These are phyloP conservation scores for Tribolium madens DNA, from an alignment of 1,140 invertebrate genomes.

Conservation along the genomic window DNA sequence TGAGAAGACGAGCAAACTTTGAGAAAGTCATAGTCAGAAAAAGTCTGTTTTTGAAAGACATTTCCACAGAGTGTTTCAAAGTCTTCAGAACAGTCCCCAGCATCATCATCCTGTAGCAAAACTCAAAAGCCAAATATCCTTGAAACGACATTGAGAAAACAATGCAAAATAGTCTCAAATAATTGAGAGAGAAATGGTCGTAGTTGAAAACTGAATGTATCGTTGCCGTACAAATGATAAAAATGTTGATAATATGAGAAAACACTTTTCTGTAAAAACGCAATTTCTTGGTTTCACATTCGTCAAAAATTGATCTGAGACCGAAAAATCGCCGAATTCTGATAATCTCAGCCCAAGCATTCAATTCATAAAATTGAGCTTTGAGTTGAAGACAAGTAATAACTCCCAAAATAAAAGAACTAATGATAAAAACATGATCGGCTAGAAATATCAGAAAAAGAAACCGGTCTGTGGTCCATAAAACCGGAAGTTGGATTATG, in stretches of 20 bases:
- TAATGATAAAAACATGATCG: not conserved
- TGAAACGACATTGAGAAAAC: not conserved
- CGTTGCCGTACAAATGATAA: not conserved
- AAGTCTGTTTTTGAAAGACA: not conserved
- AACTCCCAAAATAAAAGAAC: not conserved
- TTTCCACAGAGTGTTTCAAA: not conserved
- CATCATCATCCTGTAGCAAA: not conserved
- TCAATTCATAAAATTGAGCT: not conserved
- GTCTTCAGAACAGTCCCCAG: not conserved
- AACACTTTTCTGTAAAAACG: not conserved
- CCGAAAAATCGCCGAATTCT: not conserved
- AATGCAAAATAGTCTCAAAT: not conserved
- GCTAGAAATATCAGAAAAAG: not conserved
- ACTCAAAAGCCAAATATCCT: not conserved
- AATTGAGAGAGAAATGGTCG: not conserved
- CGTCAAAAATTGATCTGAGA: not conserved
- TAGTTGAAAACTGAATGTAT: not conserved
- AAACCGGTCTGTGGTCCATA: not conserved
- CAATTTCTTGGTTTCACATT: not conserved
- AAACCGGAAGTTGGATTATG: not conserved
- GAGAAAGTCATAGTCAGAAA: not conserved
- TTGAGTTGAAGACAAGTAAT: not conserved
- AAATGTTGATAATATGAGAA: not conserved
- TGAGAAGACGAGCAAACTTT: not conserved
- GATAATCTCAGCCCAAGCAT: not conserved